phyloP scores from a whole-genome alignment of 2,888 invertebrate genomes.

The Ormyrus nitidulus region DNA sequence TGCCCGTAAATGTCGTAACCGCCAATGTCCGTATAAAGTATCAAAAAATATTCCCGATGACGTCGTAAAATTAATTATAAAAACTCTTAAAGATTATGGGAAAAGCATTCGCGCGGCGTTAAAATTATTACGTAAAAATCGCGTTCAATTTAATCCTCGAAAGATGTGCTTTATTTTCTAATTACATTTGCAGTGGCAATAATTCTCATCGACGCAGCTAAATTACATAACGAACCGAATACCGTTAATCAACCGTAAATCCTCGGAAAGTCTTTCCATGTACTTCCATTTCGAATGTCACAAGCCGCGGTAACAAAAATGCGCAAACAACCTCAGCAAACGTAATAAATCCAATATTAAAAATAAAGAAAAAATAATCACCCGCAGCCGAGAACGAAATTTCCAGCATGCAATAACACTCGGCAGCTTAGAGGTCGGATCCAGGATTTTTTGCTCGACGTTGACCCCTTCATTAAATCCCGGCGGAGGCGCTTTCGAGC shows the following conservation, averaged over 20 bases:
- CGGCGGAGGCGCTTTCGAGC: background rate
- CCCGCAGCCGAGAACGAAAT: background rate
- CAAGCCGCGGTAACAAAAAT: too few species aligned
- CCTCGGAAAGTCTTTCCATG: too few species aligned
- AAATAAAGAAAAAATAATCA: background rate
- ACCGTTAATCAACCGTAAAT: too few species aligned
- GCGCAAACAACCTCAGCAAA: too few species aligned
- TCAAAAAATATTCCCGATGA: conserved; percentile 10
- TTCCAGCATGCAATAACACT: too few species aligned
- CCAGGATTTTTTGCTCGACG: conserved; percentile 2
- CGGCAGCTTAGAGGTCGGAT: background rate
- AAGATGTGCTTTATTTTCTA: background rate
- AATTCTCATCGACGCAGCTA: too few species aligned
- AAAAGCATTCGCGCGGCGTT: background rate
- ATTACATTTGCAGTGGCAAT: too few species aligned
- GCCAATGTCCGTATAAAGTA: background rate
- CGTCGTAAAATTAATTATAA: conserved; percentile 4
- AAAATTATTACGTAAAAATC: too few species aligned
- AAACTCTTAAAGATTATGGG: background rate
- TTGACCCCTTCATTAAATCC: conserved; percentile 33
- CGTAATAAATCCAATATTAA: too few species aligned
- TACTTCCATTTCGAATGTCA: too few species aligned
- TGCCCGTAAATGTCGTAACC: conserved; percentile 8
- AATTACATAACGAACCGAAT: too few species aligned
- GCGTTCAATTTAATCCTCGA: too few species aligned